Conservation (phyloP, 2,888 invertebrate genomes). For the Hyppa rectilinea region DNA sequence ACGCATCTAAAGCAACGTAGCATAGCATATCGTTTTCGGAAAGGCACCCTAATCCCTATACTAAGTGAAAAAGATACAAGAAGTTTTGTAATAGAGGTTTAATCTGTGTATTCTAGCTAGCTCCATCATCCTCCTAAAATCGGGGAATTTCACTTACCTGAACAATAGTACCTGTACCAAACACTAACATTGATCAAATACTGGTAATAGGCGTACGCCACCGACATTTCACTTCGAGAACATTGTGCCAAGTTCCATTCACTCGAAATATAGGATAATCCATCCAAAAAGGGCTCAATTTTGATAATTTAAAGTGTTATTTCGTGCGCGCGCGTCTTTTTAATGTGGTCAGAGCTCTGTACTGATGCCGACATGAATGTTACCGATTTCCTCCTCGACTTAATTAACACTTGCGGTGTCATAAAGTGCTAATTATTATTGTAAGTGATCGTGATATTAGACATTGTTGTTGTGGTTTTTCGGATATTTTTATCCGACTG, state of each 20-base stretch:
- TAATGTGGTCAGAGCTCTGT: not conserved
- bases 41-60: no score
- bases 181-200: slow-evolving; percentile 55
- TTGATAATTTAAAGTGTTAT: slow-evolving; percentile 29
- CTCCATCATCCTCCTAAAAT: not conserved
- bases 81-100: no score
- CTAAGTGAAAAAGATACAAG: no score
- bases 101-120: no score
- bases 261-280: not conserved
- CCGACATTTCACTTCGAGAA: slow-evolving; percentile 49
- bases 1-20: no score
- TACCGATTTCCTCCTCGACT: slow-evolving; percentile 23
- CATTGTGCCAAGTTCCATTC: slow-evolving; percentile 20
- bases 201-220: slow-evolving; percentile 63
- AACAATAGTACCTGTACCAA: slow-evolving; percentile 47
- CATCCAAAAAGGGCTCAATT: slow-evolving; percentile 25
- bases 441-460: slow-evolving; percentile 42
- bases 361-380: not conserved
- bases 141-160: slow-evolving; percentile 47
- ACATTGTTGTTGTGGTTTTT: slow-evolving; percentile 36
- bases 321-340: not conserved
- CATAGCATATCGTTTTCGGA: no score
- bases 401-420: slow-evolving; percentile 51
- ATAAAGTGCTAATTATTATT: slow-evolving; percentile 44
- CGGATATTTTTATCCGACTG: not conserved